These are phyloP conservation scores for Drosophila atroscutellata DNA, from an alignment of 2,888 invertebrate genomes.

Conservation along the genomic window DNA sequence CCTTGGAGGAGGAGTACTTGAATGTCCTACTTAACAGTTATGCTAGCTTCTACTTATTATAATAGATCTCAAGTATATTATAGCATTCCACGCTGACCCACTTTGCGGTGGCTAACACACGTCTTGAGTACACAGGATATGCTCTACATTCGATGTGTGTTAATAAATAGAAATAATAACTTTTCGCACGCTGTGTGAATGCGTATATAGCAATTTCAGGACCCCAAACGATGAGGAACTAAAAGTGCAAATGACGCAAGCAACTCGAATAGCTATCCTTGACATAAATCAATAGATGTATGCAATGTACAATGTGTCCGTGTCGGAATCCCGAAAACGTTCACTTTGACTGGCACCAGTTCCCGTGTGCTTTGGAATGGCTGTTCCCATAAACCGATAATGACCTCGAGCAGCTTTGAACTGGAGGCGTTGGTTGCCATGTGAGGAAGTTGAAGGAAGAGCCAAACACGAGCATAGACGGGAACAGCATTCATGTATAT, in stretches of 20 bases:
- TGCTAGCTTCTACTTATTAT: background rate
- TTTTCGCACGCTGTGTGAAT: constrained; percentile 26
- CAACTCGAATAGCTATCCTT: constrained; percentile 42
- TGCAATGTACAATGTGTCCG: constrained; percentile 22
- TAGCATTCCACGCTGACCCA: constrained; percentile 27
- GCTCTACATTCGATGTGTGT: constrained; percentile 17
- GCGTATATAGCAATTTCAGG: constrained; percentile 46
- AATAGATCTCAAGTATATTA: background rate
- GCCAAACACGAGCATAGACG: constrained; percentile 1
- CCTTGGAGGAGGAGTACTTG: background rate
- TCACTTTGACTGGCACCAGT: constrained; percentile 34
- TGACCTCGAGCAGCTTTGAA: constrained; percentile 47
- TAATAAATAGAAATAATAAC: constrained; percentile 47
- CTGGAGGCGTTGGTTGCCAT: constrained; percentile 16
- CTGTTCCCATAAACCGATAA: constrained; percentile 46
- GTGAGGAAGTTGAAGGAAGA: constrained; percentile 15
- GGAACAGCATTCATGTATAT: constrained; percentile 1
- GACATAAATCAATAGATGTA: constrained; percentile 56
- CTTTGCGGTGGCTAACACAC: constrained; percentile 6
- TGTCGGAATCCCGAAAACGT: constrained; percentile 61
- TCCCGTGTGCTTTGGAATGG: constrained; percentile 47
- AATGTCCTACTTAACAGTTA: background rate
- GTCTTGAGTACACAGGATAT: constrained; percentile 8
- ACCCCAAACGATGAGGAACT: constrained; percentile 32
- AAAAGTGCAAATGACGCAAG: constrained; percentile 76